Evolutionary conservation across 2,888 invertebrate species (phyloP), one percentile per base, ranked within the genome.

Genomic region (Eupithecia centaureata): DNA sequence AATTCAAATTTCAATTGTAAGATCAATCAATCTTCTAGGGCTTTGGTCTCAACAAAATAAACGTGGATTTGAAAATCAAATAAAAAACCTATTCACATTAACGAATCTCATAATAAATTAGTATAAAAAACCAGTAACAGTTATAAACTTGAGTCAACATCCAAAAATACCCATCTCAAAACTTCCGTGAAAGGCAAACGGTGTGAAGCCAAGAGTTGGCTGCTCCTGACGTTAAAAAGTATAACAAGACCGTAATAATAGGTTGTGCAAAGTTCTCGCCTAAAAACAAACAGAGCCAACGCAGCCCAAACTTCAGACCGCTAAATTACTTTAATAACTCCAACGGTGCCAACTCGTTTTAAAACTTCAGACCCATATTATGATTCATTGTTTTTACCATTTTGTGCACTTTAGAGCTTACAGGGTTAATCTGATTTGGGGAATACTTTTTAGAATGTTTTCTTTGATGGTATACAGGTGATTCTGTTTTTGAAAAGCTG

Each of bases 181-280:
- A 57, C 57, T 65, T 63, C 63, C 66, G 64, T 68, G 77, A 73
- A 69, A 51, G 60, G 67, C 63, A 68, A 65, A 59, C 54, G 61
- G 22, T 42, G 52, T 58, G 22, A 61, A 60, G 69, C 81, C 79
- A 78, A 86, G 77, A 70, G 90, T 89, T 88, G 85, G 76, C 81
- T 74, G 84, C 82, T 78, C 72, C 90, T 84, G 85, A 74, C 74
- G 74, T 80, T 81, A 86, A 91, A 91, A 91, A 90, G 87, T 88
- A 89, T 86, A 91, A 88, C 87, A 84, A 87, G 87, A 86, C 81
- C 79, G 83, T 92, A 92, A 92, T 92, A 89, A 92, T 91, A 88
- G 92, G 91, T 89, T 90, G 85, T 77, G 89, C 83, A 83, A 86
- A 90, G 88, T 93, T 93, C 92, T 91, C 93, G 92, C 92, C 91